phyloP scores from a whole-genome alignment of 2,888 invertebrate genomes.

The Limnephilus rhombicus region DNA sequence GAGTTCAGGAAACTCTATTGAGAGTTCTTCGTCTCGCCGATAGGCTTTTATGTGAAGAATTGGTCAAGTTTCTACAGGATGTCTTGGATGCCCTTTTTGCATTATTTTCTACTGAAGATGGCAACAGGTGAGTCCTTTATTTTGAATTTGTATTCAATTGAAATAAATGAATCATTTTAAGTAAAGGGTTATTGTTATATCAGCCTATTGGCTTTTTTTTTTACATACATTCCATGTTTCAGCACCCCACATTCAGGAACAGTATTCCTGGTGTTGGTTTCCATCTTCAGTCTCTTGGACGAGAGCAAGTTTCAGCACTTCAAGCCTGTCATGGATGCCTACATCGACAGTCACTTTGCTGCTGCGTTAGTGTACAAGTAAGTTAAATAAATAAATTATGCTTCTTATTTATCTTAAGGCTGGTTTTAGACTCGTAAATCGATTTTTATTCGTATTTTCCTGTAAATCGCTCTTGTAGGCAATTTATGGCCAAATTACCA shows the following conservation, averaged over 20 bases:
- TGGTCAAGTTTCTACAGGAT: conserved; percentile 96
- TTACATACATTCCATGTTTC: conserved; percentile 66
- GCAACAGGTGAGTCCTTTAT: conserved; percentile 78
- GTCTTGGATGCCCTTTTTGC: conserved; percentile 95
- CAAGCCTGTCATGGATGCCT: conserved; percentile 94
- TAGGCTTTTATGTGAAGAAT: conserved; percentile 90
- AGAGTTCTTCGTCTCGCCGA: conserved; percentile 89
- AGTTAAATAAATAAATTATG: conserved; percentile 68
- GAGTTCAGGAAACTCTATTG: conserved; percentile 90
- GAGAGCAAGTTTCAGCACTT: conserved; percentile 96
- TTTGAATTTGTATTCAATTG: neutral
- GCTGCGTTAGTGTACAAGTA: conserved; percentile 96
- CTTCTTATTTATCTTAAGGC: neutral
- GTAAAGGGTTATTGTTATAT: neutral
- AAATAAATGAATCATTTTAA: neutral
- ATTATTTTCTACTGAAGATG: conserved; percentile 95
- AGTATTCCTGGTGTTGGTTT: conserved; percentile 94
- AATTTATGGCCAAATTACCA: too few species aligned
- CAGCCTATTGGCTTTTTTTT: neutral
- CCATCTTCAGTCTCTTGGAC: conserved; percentile 93
- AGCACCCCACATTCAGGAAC: conserved; percentile 92
- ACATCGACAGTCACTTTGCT: conserved; percentile 96
- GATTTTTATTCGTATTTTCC: too few species aligned
- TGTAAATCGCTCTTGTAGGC: too few species aligned
- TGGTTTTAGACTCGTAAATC: too few species aligned